Conservation (phyloP, 2,797 vertebrate species). For the Phoxinus dragarum region DNA sequence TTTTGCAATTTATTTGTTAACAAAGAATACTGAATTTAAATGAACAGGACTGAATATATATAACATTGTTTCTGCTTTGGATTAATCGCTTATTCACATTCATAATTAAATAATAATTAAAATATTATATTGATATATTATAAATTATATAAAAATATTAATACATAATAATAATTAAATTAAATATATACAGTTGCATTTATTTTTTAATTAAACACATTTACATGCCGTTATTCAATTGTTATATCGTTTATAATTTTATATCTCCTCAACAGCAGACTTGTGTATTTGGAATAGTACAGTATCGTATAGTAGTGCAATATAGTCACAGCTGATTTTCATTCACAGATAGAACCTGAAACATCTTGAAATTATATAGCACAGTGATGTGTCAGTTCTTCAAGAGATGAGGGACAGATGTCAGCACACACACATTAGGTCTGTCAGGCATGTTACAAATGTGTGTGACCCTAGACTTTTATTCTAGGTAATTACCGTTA, state of each 20-base stretch:
- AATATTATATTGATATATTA: background rate
- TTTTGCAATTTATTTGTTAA: too few species aligned
- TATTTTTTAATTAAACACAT: background rate
- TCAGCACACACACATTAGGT: constrained; percentile 23
- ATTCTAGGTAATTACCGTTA: constrained; percentile 28
- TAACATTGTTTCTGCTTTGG: too few species aligned
- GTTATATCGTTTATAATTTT: background rate
- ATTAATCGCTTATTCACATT: background rate
- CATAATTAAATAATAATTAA: too few species aligned
- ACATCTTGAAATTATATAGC: background rate
- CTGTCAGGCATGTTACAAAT: constrained; percentile 22
- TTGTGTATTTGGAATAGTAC: background rate
- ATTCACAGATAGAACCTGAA: background rate
- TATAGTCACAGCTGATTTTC: background rate
- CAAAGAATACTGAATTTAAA: too few species aligned
- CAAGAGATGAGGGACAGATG: background rate
- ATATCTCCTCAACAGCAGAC: background rate
- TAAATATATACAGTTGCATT: background rate
- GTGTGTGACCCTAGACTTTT: constrained; percentile 28
- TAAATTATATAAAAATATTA: background rate
- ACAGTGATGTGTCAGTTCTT: background rate
- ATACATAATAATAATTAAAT: background rate
- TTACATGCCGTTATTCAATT: background rate
- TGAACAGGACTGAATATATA: too few species aligned
- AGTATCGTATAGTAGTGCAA: background rate